Evolutionary conservation across 2,113 vertebrate genomes (phyloP), one percentile per base, ranked within the genome.

Genomic region (Cygnus buccinator): DNA sequence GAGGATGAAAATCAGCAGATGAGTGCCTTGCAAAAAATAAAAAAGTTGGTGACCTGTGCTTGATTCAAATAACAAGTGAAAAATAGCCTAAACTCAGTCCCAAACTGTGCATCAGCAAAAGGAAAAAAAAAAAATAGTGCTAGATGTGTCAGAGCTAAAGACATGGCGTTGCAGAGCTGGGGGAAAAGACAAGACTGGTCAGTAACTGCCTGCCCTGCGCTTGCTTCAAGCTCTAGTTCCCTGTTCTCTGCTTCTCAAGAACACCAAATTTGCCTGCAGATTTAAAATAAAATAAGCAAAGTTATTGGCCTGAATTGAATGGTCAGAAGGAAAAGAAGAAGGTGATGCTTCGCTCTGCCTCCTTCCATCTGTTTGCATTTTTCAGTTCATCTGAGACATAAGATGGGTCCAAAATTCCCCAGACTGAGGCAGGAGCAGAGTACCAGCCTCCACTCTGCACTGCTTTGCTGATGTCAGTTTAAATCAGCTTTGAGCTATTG

Each of bases 261-360:
- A 26, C 25, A 63, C 23, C 59, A 12, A 88, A 81, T 23, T 46
- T 31, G 3, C 28, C 57, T 3, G 3, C 3, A 84, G 35, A 84
- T 62, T 84, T 68, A 93, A 92, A 82, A 14, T 16, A 67, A 84
- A 74, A 37, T 41, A 81, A 86, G 39, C 25, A 70, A 44, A 41
- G 9, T 72, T 82, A 89, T 81, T 4, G 52, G 13, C 9, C 21
- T 39, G 33, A 90, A 75, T 46, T 57, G 46, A 84, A n/a, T 2
- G 4, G 33, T 46, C 52, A 46, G 22, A 22, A 66, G 21, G 13
- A 41, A 57, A 89, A 44, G 37, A 13, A 63, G 84, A 5, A 74
- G 29, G 33, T 63, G n/a, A 59, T 18, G 29, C 48, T 59, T 78
- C 39, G 39, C 4, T 21, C 25, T 72, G 10, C 39, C 46, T 50